Evolutionary conservation across 2,888 invertebrate species (phyloP).

Genomic region (Nomada fucata): DNA sequence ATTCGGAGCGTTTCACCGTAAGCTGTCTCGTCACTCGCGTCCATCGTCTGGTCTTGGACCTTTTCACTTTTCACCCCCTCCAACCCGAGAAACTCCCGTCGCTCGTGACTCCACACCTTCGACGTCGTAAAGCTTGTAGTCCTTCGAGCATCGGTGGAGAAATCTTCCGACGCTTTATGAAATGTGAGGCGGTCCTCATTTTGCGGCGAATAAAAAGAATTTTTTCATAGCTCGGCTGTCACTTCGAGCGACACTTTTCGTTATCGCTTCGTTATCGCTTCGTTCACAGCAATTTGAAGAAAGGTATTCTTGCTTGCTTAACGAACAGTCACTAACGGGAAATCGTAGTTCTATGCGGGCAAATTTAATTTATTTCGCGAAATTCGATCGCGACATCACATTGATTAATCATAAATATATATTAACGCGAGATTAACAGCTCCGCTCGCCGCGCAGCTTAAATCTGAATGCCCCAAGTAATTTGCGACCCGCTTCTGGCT

Average conservation of each 20-base stretch:
- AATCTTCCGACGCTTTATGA: not conserved
- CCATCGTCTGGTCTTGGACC: conserved; percentile 31
- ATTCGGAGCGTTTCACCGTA: conserved; percentile 24
- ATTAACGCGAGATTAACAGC: not conserved
- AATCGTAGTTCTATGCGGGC: no score
- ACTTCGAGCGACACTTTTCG: not conserved
- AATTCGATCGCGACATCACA: no score
- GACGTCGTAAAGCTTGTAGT: not conserved
- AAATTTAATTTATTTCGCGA: no score
- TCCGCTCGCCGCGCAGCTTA: not conserved
- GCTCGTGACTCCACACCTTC: not conserved
- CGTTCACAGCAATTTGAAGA: no score
- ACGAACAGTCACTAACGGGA: no score
- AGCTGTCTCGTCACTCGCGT: conserved; percentile 27
- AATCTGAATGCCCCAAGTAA: conserved; percentile 29
- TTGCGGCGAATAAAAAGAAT: not conserved
- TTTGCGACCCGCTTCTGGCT: conserved; percentile 8
- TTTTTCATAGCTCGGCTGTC: not conserved
- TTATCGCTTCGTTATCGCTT: no score
- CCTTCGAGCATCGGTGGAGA: not conserved
- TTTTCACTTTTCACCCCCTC: conserved; percentile 4
- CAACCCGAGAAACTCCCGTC: not conserved
- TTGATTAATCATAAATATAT: not conserved
- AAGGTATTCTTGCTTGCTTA: no score
- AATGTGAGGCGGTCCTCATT: not conserved